Conservation (phyloP, 1,140 invertebrate species). For the Meloidogyne hapla region DNA sequence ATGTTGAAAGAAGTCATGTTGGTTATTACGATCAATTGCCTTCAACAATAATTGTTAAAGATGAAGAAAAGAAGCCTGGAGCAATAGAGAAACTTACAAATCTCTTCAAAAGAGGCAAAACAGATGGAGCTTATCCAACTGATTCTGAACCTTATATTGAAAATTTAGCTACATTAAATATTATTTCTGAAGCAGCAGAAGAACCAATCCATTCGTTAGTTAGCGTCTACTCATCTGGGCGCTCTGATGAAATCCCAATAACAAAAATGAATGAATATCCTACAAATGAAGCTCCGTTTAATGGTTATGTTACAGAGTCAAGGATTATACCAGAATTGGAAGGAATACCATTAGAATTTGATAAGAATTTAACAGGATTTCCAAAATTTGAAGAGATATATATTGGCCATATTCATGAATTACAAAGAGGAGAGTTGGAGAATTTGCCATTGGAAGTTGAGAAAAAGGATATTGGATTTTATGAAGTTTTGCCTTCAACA, state of each 20-base stretch:
- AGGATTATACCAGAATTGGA: not conserved
- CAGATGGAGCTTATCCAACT: conserved; percentile 7
- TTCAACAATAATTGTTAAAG: not conserved
- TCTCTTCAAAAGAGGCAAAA: conserved; percentile 16
- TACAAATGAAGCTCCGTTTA: not conserved
- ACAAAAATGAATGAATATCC: not conserved
- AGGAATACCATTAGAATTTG: not conserved
- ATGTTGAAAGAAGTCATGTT: not conserved
- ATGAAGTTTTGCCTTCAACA: not conserved
- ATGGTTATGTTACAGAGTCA: not conserved
- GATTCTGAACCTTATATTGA: conserved; percentile 21
- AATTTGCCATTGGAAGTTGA: too few species aligned
- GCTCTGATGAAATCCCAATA: conserved; percentile 36
- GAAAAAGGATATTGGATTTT: too few species aligned
- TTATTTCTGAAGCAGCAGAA: conserved; percentile 7
- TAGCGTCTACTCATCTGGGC: conserved; percentile 30
- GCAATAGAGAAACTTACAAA: conserved; percentile 1
- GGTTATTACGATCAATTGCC: not conserved
- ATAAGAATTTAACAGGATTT: too few species aligned
- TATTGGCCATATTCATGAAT: too few species aligned
- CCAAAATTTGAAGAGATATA: too few species aligned
- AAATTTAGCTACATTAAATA: conserved; percentile 13
- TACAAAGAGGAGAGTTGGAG: too few species aligned
- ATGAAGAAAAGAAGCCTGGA: conserved; percentile 10
- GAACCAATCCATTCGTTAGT: conserved; percentile 28